These are phyloP conservation scores for Neosilurus hyrtlii DNA, from an alignment of 2,797 vertebrate genomes.

Conservation along the genomic window DNA sequence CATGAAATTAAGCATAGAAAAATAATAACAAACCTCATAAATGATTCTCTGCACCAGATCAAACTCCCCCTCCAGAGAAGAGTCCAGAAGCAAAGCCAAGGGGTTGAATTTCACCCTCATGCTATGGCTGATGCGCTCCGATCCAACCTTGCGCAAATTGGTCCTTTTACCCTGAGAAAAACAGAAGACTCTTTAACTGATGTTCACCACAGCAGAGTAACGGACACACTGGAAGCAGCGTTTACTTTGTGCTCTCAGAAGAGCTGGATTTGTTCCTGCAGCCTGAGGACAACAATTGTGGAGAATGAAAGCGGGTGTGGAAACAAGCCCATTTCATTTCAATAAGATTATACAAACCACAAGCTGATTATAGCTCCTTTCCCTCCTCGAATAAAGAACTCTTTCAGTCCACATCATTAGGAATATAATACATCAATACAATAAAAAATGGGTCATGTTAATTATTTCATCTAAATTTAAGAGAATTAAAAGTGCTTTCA, in stretches of 20 bases:
- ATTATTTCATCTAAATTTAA: conserved; percentile 38
- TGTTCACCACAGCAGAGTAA: neutral
- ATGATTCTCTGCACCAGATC: conserved; percentile 98
- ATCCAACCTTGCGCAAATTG: conserved; percentile 88
- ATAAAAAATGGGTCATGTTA: conserved; percentile 52
- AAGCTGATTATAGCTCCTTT: conserved; percentile 49
- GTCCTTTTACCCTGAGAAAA: conserved; percentile 87
- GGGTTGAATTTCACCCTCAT: conserved; percentile 98
- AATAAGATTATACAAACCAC: conserved; percentile 58
- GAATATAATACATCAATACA: neutral
- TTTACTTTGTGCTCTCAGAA: neutral
- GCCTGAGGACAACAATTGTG: neutral
- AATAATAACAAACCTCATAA: conserved; percentile 80
- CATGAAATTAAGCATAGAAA: neutral
- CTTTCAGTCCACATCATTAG: conserved; percentile 24
- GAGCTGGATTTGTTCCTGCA: neutral
- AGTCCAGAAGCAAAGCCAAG: conserved; percentile 90
- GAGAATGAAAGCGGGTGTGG: neutral
- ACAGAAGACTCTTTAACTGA: conserved; percentile 13
- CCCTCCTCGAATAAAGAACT: conserved; percentile 24
- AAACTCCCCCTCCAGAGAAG: conserved; percentile 94
- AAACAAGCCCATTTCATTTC: conserved; percentile 38
- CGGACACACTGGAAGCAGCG: neutral
- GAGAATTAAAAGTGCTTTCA: conserved; percentile 29
- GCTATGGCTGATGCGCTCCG: conserved; percentile 86